Conservation (phyloP, 2,113 vertebrate genomes). For the Eulemur rufifrons region DNA sequence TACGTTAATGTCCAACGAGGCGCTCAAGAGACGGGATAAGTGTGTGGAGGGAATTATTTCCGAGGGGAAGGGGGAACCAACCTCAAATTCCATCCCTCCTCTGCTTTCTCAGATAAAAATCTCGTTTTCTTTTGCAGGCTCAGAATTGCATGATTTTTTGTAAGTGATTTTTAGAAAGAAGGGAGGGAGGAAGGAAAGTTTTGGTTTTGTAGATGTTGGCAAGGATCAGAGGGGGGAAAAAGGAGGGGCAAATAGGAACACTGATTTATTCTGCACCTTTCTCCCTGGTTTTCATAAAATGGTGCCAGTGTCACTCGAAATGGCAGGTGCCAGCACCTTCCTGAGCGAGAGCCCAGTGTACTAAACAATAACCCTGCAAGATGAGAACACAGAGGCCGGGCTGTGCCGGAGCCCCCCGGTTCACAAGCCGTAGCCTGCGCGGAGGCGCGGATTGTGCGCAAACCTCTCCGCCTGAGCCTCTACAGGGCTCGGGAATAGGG, state of each 20-base stretch:
- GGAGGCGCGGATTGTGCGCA: neutral
- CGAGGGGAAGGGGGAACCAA: neutral
- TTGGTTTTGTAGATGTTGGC: slow-evolving; percentile 6
- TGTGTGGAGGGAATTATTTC: neutral
- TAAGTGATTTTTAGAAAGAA: slow-evolving; percentile 56
- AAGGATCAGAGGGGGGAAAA: neutral
- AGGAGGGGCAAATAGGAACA: neutral
- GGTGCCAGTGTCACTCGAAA: neutral
- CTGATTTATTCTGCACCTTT: neutral
- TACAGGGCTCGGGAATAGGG: neutral
- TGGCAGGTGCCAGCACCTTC: neutral
- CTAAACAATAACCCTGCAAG: neutral
- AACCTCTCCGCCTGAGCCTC: neutral
- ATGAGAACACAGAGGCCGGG: neutral
- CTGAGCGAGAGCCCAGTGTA: neutral
- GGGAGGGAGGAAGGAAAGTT: neutral
- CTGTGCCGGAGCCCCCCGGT: neutral
- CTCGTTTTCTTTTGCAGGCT: slow-evolving; percentile 61
- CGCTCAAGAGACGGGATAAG: slow-evolving; percentile 71
- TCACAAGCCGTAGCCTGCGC: neutral
- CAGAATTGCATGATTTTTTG: neutral
- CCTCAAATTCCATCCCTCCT: neutral
- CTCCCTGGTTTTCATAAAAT: neutral
- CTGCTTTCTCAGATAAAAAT: neutral
- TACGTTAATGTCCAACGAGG: slow-evolving; percentile 90